A percentile compares a stretch with the other conserved stretches of the same genome.
phyloP scores from a whole-genome alignment of 92 coral and sea anemone genomes.

The Bergia sp. region DNA sequence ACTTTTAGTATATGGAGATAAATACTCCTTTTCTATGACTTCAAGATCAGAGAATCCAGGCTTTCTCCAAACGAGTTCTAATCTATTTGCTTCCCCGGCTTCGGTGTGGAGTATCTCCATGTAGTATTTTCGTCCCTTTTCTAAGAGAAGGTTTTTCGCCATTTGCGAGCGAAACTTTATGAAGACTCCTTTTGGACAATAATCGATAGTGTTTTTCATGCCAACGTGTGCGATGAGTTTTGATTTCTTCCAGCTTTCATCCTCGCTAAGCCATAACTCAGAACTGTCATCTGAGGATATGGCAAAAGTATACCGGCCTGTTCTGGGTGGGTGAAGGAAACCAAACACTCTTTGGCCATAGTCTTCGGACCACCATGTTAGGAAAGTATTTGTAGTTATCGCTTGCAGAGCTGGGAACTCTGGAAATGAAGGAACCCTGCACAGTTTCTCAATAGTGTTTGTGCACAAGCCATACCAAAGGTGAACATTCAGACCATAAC shows the following conservation, averaged over 20 bases:
- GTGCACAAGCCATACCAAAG: constrained; percentile 27
- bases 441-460: constrained; percentile 6
- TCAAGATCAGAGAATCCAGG: constrained; percentile 7
- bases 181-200: constrained; percentile 34
- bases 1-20: background rate
- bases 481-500: constrained; percentile 15
- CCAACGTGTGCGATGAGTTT: constrained; percentile 23
- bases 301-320: constrained; percentile 11
- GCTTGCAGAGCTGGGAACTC: constrained; percentile 10
- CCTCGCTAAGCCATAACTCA: constrained; percentile 23
- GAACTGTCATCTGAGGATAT: constrained; percentile 36
- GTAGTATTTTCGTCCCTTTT: constrained; percentile 21
- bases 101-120: constrained; percentile 22
- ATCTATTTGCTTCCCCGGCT: constrained; percentile 2
- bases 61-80: constrained; percentile 26
- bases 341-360: constrained; percentile 35
- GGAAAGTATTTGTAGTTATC: constrained; percentile 6
- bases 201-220: constrained; percentile 2
- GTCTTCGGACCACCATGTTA: constrained; percentile 20
- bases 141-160: background rate
- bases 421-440: constrained; percentile 15
- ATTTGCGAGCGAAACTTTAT: constrained; percentile 36
- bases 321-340: constrained; percentile 14
- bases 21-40: background rate
- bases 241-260: constrained; percentile 30